Evolutionary conservation across 2,797 vertebrate genomes (phyloP), one percentile per base, ranked within the genome.

Genomic region (Arnoldichthys spilopterus): DNA sequence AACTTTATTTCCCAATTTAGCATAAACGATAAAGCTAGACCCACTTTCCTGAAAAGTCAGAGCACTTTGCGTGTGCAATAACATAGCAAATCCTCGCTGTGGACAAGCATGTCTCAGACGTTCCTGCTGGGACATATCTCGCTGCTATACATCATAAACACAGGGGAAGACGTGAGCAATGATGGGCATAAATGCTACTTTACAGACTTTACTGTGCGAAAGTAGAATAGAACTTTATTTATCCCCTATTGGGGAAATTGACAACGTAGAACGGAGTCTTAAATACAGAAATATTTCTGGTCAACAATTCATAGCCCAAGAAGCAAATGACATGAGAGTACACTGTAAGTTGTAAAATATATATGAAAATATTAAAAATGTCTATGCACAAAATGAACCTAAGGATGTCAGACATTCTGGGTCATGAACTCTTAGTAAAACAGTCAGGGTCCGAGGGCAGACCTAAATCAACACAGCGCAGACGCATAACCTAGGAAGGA

Each of bases 1-100:
- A 79, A 82, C 79, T 77, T 80, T 61, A 37, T 67, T n/a, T 34
- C 22, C 76, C 51, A 74, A 77, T 66, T 69, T 45, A 66, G 77
- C 67, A 56, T 8, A 64, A 64, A 77, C 37, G 37, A 28, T 70
- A 76, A 75, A 75, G 61, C 28, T 22, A 83, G 77, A 85, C 84
- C 77, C 71, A 83, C 70, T 82, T 85, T 83, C 20, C 54, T 68
- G 40, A 43, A 77, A 66, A 72, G 24, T 45, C 61, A 7, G 20
- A 70, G 11, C 73, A 74, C 49, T 83, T 69, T 15, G 40, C 40
- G 43, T 45, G 54, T 49, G 37, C 54, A 64, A 9, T 49, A 28
- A 61, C 3, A 75, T 8, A 2, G 53, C 20, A 71, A 54, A 24
- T 61, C 37, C 7, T 12, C 74, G 30, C 32, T 56, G 71, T 16